Evolutionary conservation across 1,140 invertebrate species (phyloP), one percentile per base, ranked within the genome.

Genomic region (Trichogramma pretiosum): DNA sequence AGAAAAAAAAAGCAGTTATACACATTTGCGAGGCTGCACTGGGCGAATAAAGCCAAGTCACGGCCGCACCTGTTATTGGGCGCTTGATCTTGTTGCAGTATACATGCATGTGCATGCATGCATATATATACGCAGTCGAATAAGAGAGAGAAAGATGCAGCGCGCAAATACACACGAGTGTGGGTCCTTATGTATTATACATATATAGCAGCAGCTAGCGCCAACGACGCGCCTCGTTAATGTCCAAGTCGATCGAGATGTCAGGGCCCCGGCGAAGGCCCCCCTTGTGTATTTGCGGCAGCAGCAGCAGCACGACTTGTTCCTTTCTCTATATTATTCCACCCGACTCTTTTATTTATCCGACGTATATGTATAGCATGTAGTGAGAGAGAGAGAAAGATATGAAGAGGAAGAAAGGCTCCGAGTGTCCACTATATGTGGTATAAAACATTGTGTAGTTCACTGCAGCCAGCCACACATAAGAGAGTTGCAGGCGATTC

Each of bases 1-100:
- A 13, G 17, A 23, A 18, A n/a, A n/a, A n/a, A n/a, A n/a, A n/a
- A n/a, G n/a, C n/a, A n/a, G n/a, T n/a, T n/a, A n/a, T n/a, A n/a
- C n/a, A n/a, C n/a, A n/a, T n/a, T n/a, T n/a, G n/a, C n/a, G n/a
- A n/a, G n/a, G n/a, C n/a, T n/a, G n/a, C n/a, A n/a, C n/a, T n/a
- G 52, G 52, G 51, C 46, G 58, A 57, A 63, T 55, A 56, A 61
- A 59, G 58, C 63, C n/a, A 58, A 67, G 65, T 66, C 64, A 65
- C 55, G 55, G 47, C 56, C 53, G 64, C 64, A 67, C 65, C 65
- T 67, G 65, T 59, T 52, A 55, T 11, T 28, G 5, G 5, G 24
- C 24, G 24, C 24, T 5, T 11, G 24, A 28, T 57, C 46, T 49
- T 28, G 24, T 28, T 36, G 57, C 60, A 60, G 55, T 57, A 59